phyloP scores from a whole-genome alignment of 2,888 invertebrate species.

The Drosophila engyochracea region DNA sequence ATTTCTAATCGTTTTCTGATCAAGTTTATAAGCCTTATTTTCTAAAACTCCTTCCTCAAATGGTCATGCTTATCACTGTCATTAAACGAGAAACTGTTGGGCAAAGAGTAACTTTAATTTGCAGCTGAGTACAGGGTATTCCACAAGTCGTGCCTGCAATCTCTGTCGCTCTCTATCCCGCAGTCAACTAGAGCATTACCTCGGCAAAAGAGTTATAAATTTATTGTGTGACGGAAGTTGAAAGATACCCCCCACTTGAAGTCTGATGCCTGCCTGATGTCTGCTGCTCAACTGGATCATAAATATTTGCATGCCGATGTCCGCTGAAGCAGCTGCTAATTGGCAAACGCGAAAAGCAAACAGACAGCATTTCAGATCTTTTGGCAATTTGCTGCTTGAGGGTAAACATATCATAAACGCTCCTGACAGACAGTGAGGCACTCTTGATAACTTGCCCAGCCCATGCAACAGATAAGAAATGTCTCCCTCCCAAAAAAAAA shows the following conservation, averaged over 20 bases:
- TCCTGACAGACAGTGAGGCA: constrained; percentile 68
- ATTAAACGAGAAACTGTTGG: not conserved
- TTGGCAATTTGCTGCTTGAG: constrained; percentile 52
- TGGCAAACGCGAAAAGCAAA: constrained; percentile 40
- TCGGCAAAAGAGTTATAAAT: constrained; percentile 68
- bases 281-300: constrained; percentile 18
- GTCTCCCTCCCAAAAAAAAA: not conserved
- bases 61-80: no score
- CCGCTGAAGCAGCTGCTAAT: constrained; percentile 63
- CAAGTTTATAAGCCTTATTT: no score
- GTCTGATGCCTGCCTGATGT: not conserved
- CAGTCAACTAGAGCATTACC: not conserved
- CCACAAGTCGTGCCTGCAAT: not conserved
- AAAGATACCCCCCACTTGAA: constrained; percentile 20
- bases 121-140: not conserved
- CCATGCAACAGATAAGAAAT: constrained; percentile 7
- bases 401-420: constrained; percentile 66
- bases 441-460: constrained; percentile 64
- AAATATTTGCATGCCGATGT: constrained; percentile 53
- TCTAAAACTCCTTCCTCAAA: no score
- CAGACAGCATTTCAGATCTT: constrained; percentile 42
- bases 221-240: constrained; percentile 79
- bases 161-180: not conserved
- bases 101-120: not conserved
- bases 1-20: no score